Evolutionary conservation across 2,888 invertebrate genomes (phyloP), one percentile per base, ranked within the genome.

Genomic region (Cetonia aurata): DNA sequence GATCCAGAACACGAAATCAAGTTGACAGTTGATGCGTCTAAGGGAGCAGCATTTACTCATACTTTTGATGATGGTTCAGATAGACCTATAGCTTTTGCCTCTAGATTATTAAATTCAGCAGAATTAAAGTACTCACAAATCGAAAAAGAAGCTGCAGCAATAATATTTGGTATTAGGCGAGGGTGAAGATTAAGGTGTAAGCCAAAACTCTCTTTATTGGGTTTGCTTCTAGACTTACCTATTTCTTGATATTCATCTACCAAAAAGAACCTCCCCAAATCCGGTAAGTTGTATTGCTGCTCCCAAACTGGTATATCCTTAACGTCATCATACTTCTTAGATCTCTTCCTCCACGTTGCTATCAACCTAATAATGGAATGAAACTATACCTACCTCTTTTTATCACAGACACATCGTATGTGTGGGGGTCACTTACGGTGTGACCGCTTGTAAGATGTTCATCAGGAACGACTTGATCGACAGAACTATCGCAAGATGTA

Each of bases 181-280:
- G n/a, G n/a, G n/a, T n/a, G n/a, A n/a, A n/a, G n/a, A n/a, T n/a
- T n/a, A n/a, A n/a, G n/a, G n/a, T n/a, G n/a, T n/a, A n/a, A n/a
- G n/a, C n/a, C n/a, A n/a, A n/a, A n/a, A n/a, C n/a, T n/a, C n/a
- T n/a, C n/a, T n/a, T n/a, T n/a, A n/a, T 25, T 25, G 4, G 25
- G 4, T 25, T 25, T 25, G 25, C 25, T 25, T 25, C 25, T 25
- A 1, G 25, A 69, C 19, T 75, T 78, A 83, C 84, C 79, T 76
- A 83, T 79, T 75, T 83, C 82, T 72, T 79, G 77, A 67, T 81
- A 82, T 75, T 83, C 82, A 3, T 76, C 75, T 37, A 82, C 75
- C 33, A 85, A 76, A 67, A 79, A 79, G 67, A 81, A 82, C 66
- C 80, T 78, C 4, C 76, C 77, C 12, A 79, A 75, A n/a, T 77